These are phyloP conservation scores for Paralichthys olivaceus DNA, from an alignment of 2,113 vertebrate species.

Conservation along the genomic window DNA sequence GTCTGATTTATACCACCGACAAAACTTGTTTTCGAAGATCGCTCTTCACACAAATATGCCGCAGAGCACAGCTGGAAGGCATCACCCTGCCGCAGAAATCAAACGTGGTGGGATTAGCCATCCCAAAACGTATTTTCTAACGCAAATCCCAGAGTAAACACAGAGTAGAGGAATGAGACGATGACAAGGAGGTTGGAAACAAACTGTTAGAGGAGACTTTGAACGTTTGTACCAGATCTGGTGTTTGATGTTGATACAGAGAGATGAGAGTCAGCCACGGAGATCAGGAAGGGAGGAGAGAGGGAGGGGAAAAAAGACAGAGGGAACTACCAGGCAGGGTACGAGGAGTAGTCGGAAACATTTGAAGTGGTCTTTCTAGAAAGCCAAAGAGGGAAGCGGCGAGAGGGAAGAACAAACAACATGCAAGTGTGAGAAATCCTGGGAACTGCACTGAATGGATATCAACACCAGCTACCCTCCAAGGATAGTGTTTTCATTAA, in stretches of 20 bases:
- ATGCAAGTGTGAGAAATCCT: slow-evolving; percentile 68
- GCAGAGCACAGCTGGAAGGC: slow-evolving; percentile 77
- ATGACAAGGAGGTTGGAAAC: slow-evolving; percentile 75
- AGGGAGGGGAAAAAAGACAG: slow-evolving; percentile 9
- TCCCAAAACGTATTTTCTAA: slow-evolving; percentile 79
- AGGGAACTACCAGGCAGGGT: slow-evolving; percentile 49
- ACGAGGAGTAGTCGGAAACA: slow-evolving; percentile 60
- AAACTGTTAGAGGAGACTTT: slow-evolving; percentile 67
- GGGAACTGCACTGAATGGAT: slow-evolving; percentile 70
- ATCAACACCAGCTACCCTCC: slow-evolving; percentile 70
- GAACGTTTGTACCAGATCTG: slow-evolving; percentile 65
- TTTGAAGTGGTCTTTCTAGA: slow-evolving; percentile 72
- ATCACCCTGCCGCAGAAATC: slow-evolving; percentile 77
- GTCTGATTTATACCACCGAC: slow-evolving; percentile 78
- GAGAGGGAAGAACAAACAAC: slow-evolving; percentile 66
- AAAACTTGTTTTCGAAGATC: slow-evolving; percentile 81
- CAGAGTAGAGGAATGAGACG: slow-evolving; percentile 63
- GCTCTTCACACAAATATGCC: slow-evolving; percentile 78
- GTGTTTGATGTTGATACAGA: slow-evolving; percentile 76
- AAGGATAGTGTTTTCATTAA: slow-evolving; percentile 78
- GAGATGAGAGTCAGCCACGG: slow-evolving; percentile 44
- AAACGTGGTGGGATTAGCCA: slow-evolving; percentile 76
- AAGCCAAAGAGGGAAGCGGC: slow-evolving; percentile 67
- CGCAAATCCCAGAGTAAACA: slow-evolving; percentile 81
- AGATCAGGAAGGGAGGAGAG: slow-evolving; percentile 39